Base-by-base conservation (phyloP, 37 sponge, comb jelly and placozoan genomes). In the Crambe crambe region DNA sequence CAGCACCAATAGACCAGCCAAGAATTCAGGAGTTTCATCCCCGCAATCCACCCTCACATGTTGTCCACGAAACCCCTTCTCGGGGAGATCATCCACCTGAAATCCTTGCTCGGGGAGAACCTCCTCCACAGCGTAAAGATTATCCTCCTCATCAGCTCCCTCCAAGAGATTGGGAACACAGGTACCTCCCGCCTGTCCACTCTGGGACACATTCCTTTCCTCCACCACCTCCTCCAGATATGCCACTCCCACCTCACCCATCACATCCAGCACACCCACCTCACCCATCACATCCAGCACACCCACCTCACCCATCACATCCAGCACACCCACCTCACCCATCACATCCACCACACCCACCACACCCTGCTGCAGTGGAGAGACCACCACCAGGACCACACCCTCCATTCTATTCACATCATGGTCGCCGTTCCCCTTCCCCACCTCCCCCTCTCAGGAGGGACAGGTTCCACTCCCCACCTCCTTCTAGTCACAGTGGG, bases 371-470 rank as follows among this genome's bases (percentile, higher is more conserved):
- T 3, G 74, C 23, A 3, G 64, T 62, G 10, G 43, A 44, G 22
- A 37, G 4, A n/a, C 74, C 67, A 15, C 86, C 72, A 22, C 37
- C 80, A 3, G 40, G 34, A 21, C 66, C 47, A 23, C 76, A 54
- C 70, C 86, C 86, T 26, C 40, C 40, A 59, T 29, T 30, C 17
- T 72, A 78, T 54, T 79, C 76, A 32, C 26, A 10, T 6, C 69
- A 43, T 26, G 34, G 66, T 0, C 80, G 37, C 31, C 56, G 32
- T 39, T 23, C 36, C 56, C 72, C 65, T 23, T 42, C 80, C 40
- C 36, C 80, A 3, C 78, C 78, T 25, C 78, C 65, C 25, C 78
- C 68, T 31, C n/a, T 67, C 42, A 79, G 69, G 12, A 5, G 9
- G 54, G 51, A 41, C 56, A 30, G 60, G 69, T 26, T 37, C 21